Evolutionary conservation across 2,888 invertebrate genomes (phyloP), one percentile per base, ranked within the genome.

Genomic region (Acanthococcus lagerstroemiae): DNA sequence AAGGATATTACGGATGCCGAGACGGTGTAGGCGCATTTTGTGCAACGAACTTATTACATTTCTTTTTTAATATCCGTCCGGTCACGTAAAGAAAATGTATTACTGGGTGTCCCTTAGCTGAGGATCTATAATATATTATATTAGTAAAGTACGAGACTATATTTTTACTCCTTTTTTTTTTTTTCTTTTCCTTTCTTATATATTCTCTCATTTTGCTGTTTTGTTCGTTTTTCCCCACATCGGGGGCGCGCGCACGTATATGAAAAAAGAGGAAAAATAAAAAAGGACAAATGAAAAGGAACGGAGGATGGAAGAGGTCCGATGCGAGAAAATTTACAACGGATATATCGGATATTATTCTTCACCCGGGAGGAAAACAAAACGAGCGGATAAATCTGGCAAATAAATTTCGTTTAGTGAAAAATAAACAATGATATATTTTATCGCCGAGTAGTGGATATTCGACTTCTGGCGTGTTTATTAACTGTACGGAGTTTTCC

Each of bases 301-400:
- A n/a, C n/a, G n/a, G n/a, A n/a, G n/a, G n/a, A n/a, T n/a, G n/a
- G 26, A 46, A 21, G 19, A 60, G 25, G 60, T 48, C 48, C 60
- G 60, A 60, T 60, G 48, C 21, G 9, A 15, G 46, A 48, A 60
- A 60, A 60, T 60, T 60, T 60, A 60, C 60, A 48, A 60, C 60
- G 60, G 45, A 60, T 60, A 46, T 46, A 60, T 60, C 46, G 24
- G 60, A 60, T 60, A 60, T 60, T 60, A 60, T 60, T 60, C 48
- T 60, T 60, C 25, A 25, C 55, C 44, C 26, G 48, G 27, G 26
- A 45, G 46, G 27, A 46, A 60, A 48, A 60, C 60, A 60, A 60
- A 60, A 60, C 60, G 60, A 25, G 60, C 60, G 60, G 60, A 60
- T 60, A 60, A 60, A 60, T 60, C 60, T 60, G 60, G 60, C 60